A percentile compares a stretch with the other conserved stretches of the same genome.
These are phyloP conservation scores for Coracias cyanogaster DNA, from an alignment of 2,797 vertebrate genomes.

Conservation along the genomic window DNA sequence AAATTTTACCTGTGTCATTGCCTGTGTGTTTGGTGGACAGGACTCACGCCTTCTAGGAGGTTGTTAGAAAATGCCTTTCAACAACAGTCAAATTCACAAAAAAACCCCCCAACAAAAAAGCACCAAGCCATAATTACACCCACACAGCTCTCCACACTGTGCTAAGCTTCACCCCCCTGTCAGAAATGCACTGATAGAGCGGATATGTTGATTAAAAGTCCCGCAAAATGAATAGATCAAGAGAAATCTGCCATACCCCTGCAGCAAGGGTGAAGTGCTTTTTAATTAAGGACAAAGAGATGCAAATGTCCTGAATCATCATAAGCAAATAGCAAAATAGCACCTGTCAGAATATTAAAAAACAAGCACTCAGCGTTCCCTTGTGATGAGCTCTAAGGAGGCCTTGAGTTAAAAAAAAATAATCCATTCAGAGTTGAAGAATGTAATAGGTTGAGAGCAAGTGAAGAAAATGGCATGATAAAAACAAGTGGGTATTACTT, in stretches of 20 bases:
- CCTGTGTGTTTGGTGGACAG: background rate
- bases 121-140: constrained; percentile 46
- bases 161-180: background rate
- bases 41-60: background rate
- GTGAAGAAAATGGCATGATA: background rate
- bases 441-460: background rate
- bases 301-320: constrained; percentile 72
- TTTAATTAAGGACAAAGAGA: constrained; percentile 73
- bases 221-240: constrained; percentile 40
- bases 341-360: constrained; percentile 68
- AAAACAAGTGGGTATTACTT: background rate
- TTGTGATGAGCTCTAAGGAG: constrained; percentile 47
- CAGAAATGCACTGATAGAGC: background rate
- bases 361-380: constrained; percentile 55
- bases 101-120: background rate
- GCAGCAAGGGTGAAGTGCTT: constrained; percentile 63
- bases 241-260: constrained; percentile 48
- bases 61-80: constrained; percentile 21
- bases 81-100: background rate
- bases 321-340: constrained; percentile 70
- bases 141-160: background rate
- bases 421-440: background rate
- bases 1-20: background rate
- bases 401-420: constrained; percentile 20
- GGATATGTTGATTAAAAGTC: constrained; percentile 52